Evolutionary conservation across 2,888 invertebrate genomes (phyloP), one percentile per base, ranked within the genome.

Genomic region (Gastrophysa polygoni): DNA sequence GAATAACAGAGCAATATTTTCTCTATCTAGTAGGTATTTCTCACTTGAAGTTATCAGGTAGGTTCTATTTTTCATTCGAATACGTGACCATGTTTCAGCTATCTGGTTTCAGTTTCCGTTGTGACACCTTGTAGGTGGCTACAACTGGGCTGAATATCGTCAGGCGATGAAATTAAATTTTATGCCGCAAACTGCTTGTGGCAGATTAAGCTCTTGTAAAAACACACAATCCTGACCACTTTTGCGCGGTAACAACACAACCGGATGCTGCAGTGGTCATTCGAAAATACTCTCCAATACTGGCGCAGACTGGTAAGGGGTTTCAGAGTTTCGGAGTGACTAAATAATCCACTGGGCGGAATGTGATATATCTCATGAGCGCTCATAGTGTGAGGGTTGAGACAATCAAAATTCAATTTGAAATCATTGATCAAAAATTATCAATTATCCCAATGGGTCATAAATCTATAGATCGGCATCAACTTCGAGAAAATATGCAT

Each of bases 121-220:
- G 52, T 16, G 52, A 10, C 52, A 52, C 46, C 58, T 51, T 50
- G 69, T 69, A 66, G 66, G 69, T 65, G 67, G 69, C 72, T 69
- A 69, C 71, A 73, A 70, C 71, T 69, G 67, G 38, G 62, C 63
- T 50, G 72, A 72, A 73, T 72, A 72, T 71, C 56, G 68, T 68
- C 51, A 68, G 11, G 38, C 68, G 70, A 72, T 73, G 69, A 72
- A 73, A 73, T 75, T 71, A 69, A 74, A 73, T 73, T 75, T 74
- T 73, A 73, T 68, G 70, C 76, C 75, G 68, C 76, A 76, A 75
- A 78, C 73, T 73, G 75, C 73, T 69, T 68, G 67, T 68, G 74
- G 75, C 75, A 74, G 73, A 75, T 74, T 75, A 72, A 75, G 73
- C 74, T 72, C 75, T 74, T 76, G 75, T 76, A 78, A 78, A 78